Conservation (phyloP, 2,888 invertebrate species). For the Stramonita haemastoma region DNA sequence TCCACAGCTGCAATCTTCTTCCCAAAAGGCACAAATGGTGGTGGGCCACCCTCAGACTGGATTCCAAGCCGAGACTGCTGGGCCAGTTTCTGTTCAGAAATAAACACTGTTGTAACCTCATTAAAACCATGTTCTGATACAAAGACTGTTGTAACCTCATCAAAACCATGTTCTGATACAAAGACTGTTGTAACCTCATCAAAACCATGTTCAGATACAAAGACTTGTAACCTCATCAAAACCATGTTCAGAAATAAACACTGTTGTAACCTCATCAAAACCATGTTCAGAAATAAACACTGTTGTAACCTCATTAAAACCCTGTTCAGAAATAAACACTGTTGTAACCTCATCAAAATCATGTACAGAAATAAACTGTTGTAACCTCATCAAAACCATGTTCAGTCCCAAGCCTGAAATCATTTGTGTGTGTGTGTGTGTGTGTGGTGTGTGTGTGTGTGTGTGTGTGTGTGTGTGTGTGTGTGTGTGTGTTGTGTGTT, state of each 20-base stretch:
- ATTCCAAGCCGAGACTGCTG: slow-evolving; percentile 74
- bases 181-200: background rate
- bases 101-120: background rate
- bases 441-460: too few relatives aligned
- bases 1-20: slow-evolving; percentile 78
- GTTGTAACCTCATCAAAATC: too few relatives aligned
- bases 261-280: too few relatives aligned
- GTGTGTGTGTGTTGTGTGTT: too few relatives aligned
- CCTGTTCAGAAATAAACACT: slow-evolving; percentile 53
- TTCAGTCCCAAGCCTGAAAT: too few relatives aligned
- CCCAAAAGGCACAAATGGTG: slow-evolving; percentile 95
- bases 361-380: slow-evolving; percentile 48
- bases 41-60: slow-evolving; percentile 88
- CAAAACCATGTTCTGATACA: slow-evolving; percentile 51
- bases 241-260: slow-evolving; percentile 50
- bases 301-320: too few relatives aligned
- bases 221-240: background rate
- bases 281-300: slow-evolving; percentile 49
- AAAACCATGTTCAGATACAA: slow-evolving; percentile 51
- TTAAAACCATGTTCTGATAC: background rate
- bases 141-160: background rate
- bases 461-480: too few relatives aligned
- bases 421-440: too few relatives aligned
- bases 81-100: slow-evolving; percentile 65
- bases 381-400: too few relatives aligned